A percentile compares a stretch with the other conserved stretches of the same genome.
Conservation (phyloP, 2,797 vertebrate genomes). For the Setipinna tenuifilis region DNA sequence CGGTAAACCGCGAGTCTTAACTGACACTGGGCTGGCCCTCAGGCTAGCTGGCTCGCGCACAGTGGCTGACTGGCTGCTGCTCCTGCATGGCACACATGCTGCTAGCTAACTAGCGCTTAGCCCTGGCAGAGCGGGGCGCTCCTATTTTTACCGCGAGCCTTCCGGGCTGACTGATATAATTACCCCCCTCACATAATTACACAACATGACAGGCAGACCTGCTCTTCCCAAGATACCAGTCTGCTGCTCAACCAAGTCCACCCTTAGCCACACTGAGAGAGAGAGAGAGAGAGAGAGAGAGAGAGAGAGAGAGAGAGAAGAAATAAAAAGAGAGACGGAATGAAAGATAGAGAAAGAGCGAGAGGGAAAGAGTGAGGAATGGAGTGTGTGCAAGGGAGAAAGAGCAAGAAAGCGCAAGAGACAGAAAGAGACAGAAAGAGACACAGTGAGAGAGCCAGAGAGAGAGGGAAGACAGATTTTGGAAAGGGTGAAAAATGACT, state of each 20-base stretch:
- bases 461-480: not conserved
- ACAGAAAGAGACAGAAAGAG: not conserved
- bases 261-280: not conserved
- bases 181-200: conserved; percentile 21
- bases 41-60: no score
- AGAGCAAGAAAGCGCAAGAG: not conserved
- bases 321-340: not conserved
- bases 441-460: not conserved
- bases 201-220: conserved; percentile 19
- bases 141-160: conserved; percentile 13
- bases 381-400: not conserved
- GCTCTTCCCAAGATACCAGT: not conserved
- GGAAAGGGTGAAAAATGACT: not conserved
- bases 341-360: not conserved
- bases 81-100: not conserved
- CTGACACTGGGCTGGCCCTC: no score
- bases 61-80: not conserved
- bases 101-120: not conserved
- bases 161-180: conserved; percentile 40
- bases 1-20: no score
- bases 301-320: not conserved
- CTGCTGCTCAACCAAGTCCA: not conserved
- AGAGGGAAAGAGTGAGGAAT: not conserved
- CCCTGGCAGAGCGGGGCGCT: not conserved
- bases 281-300: not conserved